Evolutionary conservation across 2,797 vertebrate genomes (phyloP).

Genomic region (Hemibagrus guttatus): DNA sequence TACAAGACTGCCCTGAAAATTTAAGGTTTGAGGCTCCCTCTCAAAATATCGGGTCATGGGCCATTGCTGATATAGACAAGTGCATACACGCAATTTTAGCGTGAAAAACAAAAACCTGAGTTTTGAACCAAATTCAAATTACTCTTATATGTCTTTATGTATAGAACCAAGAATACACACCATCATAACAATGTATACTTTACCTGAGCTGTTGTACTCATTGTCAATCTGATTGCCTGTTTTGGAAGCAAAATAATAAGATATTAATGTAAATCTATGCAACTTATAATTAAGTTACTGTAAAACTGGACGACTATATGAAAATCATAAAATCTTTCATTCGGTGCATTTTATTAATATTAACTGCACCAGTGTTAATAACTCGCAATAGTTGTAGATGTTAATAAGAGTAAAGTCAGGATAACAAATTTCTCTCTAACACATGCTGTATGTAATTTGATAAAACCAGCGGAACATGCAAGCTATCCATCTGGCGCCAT

Average conservation of each 20-base stretch:
- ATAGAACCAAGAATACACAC: neutral
- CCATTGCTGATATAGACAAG: neutral
- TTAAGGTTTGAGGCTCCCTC: neutral
- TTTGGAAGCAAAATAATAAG: slow-evolving; percentile 5
- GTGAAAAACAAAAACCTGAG: neutral
- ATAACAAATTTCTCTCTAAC: neutral
- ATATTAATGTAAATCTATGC: neutral
- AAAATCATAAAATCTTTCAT: neutral
- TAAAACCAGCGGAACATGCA: neutral
- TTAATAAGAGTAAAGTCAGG: neutral
- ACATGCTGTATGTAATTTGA: neutral
- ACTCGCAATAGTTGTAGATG: neutral
- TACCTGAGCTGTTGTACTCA: slow-evolving; percentile 45
- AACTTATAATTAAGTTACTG: neutral
- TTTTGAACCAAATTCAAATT: neutral
- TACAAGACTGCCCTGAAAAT: neutral
- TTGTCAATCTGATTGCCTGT: slow-evolving; percentile 36
- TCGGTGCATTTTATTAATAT: neutral
- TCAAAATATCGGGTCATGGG: neutral
- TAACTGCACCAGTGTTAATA: neutral
- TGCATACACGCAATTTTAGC: neutral
- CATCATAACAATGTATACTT: neutral
- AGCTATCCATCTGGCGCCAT: neutral
- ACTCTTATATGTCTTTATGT: neutral
- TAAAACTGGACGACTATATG: neutral